Conservation (phyloP, 1,140 invertebrate species). For the Camponotus floridanus region DNA sequence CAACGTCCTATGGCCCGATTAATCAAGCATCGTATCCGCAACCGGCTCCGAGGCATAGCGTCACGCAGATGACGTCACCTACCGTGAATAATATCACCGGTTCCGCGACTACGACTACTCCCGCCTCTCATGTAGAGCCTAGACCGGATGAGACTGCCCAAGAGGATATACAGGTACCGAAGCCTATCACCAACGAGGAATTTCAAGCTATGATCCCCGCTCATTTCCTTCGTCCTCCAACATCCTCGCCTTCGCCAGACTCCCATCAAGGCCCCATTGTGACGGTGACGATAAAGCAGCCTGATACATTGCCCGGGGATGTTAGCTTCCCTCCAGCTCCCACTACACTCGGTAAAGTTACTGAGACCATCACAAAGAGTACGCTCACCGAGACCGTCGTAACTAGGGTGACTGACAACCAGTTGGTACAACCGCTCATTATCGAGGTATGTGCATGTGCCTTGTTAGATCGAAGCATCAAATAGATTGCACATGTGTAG, state of each 20-base stretch:
- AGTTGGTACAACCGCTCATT: conserved; percentile 92
- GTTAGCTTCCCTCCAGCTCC: conserved; percentile 93
- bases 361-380: conserved; percentile 97
- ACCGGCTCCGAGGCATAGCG: conserved; percentile 83
- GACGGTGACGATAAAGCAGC: conserved; percentile 91
- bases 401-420: conserved; percentile 96
- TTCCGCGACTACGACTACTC: conserved; percentile 60
- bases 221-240: conserved; percentile 91
- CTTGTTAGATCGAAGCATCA: conserved; percentile 66
- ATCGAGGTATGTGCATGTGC: conserved; percentile 91
- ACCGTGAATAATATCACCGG: conserved; percentile 58
- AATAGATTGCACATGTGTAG: conserved; percentile 51
- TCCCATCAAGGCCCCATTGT: conserved; percentile 87
- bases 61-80: conserved; percentile 77
- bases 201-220: conserved; percentile 97
- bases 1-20: conserved; percentile 60
- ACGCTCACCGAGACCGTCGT: conserved; percentile 97
- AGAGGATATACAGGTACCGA: conserved; percentile 88
- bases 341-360: conserved; percentile 93
- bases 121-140: conserved; percentile 64
- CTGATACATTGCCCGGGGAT: conserved; percentile 87
- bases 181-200: conserved; percentile 95
- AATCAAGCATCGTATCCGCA: conserved; percentile 76
- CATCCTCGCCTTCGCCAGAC: conserved; percentile 85
- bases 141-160: conserved; percentile 77